A percentile compares a stretch with the other conserved stretches of the same genome.
phyloP scores from a whole-genome alignment of 2,113 vertebrate genomes.

The Upupa epops region DNA sequence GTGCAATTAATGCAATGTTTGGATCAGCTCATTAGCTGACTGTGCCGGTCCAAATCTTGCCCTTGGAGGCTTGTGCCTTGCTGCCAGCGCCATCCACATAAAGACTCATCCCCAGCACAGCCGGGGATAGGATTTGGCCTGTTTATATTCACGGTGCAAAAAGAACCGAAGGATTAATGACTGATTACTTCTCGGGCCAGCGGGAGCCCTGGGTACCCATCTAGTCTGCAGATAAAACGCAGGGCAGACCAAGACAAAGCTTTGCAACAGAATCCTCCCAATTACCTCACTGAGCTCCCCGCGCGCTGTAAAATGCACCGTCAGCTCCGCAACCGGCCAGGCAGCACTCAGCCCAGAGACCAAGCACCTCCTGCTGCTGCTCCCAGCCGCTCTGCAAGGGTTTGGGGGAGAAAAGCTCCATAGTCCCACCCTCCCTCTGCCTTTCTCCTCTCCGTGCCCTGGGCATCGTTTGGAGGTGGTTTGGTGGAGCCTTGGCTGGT shows the following conservation, averaged over 20 bases:
- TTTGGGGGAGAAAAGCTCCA: neutral
- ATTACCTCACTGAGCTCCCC: constrained; percentile 53
- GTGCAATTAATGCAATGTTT: constrained; percentile 1
- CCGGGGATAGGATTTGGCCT: constrained; percentile 49
- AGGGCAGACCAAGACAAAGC: constrained; percentile 55
- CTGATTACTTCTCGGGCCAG: constrained; percentile 42
- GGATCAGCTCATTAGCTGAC: constrained; percentile 45
- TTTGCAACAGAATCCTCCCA: constrained; percentile 60
- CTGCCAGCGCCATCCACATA: constrained; percentile 38
- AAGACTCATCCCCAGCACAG: constrained; percentile 26
- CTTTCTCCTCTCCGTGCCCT: neutral
- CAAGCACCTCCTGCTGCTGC: neutral
- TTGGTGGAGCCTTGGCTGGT: constrained; percentile 15
- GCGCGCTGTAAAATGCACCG: neutral
- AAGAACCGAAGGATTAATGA: constrained; percentile 51
- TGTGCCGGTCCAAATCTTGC: constrained; percentile 28
- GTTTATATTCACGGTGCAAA: constrained; percentile 42
- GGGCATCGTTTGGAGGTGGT: neutral
- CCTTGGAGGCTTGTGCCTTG: constrained; percentile 9
- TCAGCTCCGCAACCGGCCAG: constrained; percentile 35
- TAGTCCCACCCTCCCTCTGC: accelerated
- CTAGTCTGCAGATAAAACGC: constrained; percentile 36
- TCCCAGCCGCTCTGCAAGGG: accelerated
- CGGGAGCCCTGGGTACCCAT: constrained; percentile 36
- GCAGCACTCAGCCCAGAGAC: neutral